Evolutionary conservation across 1,140 invertebrate genomes (phyloP).

Genomic region (Chironomus striatipennis): DNA sequence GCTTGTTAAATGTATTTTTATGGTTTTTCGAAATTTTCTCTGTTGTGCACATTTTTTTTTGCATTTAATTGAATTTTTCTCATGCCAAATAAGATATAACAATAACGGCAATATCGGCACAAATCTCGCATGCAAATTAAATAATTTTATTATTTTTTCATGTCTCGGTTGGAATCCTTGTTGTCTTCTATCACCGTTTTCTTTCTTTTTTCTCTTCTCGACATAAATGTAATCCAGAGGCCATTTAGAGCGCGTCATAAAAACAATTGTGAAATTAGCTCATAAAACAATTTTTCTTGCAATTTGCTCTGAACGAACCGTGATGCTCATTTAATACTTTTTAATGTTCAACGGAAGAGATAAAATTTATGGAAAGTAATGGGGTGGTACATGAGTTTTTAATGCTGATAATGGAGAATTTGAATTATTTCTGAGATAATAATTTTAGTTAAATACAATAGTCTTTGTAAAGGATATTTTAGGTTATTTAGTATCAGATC

Average conservation of each 20-base stretch:
- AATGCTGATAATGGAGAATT: no score
- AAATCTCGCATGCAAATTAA: slow-evolving; percentile 1
- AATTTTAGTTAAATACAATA: no score
- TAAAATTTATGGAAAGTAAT: neutral
- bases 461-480: no score
- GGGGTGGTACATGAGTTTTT: no score
- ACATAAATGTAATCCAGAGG: no score
- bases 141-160: neutral
- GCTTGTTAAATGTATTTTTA: neutral
- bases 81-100: neutral
- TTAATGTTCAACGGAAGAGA: neutral
- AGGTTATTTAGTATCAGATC: no score
- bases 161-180: neutral
- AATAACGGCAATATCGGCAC: neutral
- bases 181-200: neutral
- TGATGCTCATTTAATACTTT: neutral
- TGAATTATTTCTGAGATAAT: no score
- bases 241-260: no score
- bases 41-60: neutral
- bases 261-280: no score
- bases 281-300: slow-evolving; percentile 9
- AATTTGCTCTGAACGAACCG: neutral
- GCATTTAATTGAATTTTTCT: neutral
- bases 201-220: no score
- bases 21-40: neutral